These are phyloP conservation scores for Chloroceryle inda DNA, from an alignment of 2,797 vertebrate genomes.

Conservation along the genomic window DNA sequence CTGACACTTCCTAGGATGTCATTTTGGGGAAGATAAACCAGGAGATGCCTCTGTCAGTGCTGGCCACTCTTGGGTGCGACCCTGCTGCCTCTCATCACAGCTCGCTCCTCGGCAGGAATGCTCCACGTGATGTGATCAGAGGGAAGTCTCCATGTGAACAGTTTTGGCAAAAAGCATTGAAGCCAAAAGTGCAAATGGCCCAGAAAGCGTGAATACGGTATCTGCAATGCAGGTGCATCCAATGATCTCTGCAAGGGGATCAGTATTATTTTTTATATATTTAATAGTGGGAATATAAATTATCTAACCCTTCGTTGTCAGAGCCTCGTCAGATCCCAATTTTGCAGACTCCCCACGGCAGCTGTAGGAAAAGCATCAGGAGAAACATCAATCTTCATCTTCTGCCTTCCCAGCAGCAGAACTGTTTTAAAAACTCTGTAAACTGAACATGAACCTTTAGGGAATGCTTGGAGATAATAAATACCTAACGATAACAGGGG, in stretches of 20 bases:
- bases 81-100: neutral
- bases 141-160: accelerated
- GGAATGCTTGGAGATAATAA: conserved; percentile 20
- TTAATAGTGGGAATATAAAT: neutral
- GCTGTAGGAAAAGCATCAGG: neutral
- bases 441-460: neutral
- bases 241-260: neutral
- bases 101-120: neutral
- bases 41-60: neutral
- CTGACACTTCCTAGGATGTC: neutral
- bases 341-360: neutral
- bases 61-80: accelerated
- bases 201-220: neutral
- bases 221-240: neutral
- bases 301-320: neutral
- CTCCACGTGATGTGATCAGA: accelerated
- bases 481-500: neutral
- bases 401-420: neutral
- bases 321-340: neutral
- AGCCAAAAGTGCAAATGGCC: neutral
- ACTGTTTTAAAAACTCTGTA: neutral
- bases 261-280: neutral
- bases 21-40: neutral
- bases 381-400: neutral
- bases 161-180: neutral